Base-by-base conservation (phyloP, 2,797 vertebrate species). In the Acipenser oxyrinchus region DNA sequence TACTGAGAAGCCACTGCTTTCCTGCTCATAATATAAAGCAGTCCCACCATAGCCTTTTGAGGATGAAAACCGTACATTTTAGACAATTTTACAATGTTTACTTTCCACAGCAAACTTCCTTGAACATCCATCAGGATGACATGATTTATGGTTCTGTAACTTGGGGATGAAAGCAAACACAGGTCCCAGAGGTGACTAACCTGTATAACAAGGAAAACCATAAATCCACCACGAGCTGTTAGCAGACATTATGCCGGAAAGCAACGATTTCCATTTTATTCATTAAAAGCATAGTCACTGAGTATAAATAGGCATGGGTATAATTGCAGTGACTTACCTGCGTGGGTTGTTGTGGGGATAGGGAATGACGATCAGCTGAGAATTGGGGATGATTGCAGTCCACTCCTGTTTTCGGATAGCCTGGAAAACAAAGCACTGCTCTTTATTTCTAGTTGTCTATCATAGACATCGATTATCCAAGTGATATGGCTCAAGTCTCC, bases 331-430 rank as follows among this genome's bases (percentile, higher is more conserved):
- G 4, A 6, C 1, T 81, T 93, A 98, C 96, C 93, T 97, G 85
- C 85, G 88, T 57, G 95, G 95, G 51, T 89, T 80, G 13, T 91
- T 68, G 58, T 93, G 94, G 49, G 94, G 95, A 79, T 86, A 95
- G 0, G 96, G 96, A 75, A 98, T 96, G 76, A 98, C 95, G 15
- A 98, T 96, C 8, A 99, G 93, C 83, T 98, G 96, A 37, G 96
- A 98, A 81, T 99, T 98, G 61, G 96, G 95, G 77, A 99, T 99
- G 80, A 99, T 96, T 72, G 96, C 95, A 0, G 94, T 97, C 96
- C 95, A 98, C 73, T 98, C 96, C 74, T 97, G 90, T 69, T 81
- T 94, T 76, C 93, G 88, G 66, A 88, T 6, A 6, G 87, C 82
- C 96, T 97, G 78, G 66, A 13, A 37, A 37, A 37, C 37, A 37